Base-by-base conservation (phyloP, 35 echinoderm and acorn worm species). In the Apostichopus parvimensis region DNA sequence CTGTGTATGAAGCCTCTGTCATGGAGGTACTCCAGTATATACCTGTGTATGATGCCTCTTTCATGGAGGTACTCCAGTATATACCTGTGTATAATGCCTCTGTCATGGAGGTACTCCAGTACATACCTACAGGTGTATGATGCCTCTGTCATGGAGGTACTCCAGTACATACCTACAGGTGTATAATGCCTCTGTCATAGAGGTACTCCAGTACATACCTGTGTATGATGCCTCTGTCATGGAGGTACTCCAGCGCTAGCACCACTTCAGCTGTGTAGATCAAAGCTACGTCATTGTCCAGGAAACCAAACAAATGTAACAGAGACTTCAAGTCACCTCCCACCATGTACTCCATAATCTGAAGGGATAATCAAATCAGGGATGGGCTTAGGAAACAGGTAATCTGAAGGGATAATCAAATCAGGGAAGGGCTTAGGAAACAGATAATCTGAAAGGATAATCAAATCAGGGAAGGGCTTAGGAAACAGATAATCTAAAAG, bases 301-400 rank as follows among this genome's bases (percentile, higher is more conserved):
- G 94, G 57, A 94, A 99, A 79, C 97, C 97, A 79, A 89, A 99
- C 54, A 99, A 78, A 68, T 99, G 95, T 8, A 99, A 91, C 9
- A 99, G 91, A 20, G 97, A 99, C 34, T 99, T 99, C 12, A 96
- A 76, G 78, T 99, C 97, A 1, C 97, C 97, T 11, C 97, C 97
- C 15, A 99, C 95, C 91, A 99, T 34, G 78, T 99, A 99, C 77
- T 99, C 97, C 97, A 99, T 99, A 61, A 99, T 95, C 97, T 99
- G 86, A 65, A 72, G 17, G 28, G 28, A 34, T 34, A 34, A 34
- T 34, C 28, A 34, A 34, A 34, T 34, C 28, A 34, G 28, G 28
- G 2, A 34, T 1, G 28, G 28, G 28, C 28, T 34, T 34, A 34
- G 28, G 28, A 34, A 34, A 34, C 28, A 34, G 28, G 1, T 34